Evolutionary conservation across 2,797 vertebrate species (phyloP), one percentile per base, ranked within the genome.

Genomic region (Xenentodon cancila): DNA sequence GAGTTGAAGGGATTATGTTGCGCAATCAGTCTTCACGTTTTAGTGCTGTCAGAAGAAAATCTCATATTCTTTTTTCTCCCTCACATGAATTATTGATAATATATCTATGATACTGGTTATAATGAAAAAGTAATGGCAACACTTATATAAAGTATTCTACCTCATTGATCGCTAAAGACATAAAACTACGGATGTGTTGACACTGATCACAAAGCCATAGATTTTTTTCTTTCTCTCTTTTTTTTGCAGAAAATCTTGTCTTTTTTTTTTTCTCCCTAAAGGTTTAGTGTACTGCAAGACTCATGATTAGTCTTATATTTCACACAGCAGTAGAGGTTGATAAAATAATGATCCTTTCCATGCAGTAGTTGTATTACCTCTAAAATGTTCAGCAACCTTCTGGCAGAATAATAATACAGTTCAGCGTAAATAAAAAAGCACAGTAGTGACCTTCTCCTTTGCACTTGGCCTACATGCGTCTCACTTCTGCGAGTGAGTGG

Each of bases 71-170:
- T 61, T 45, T 45, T 68, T 60, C 48, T 69, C 59, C 18, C 20
- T 73, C 4, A 9, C 17, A 60, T 91, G 43, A 82, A 88, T 90
- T 77, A 88, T 90, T 87, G 66, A 91, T 75, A 59, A 37, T 18
- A 40, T 79, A 76, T 73, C 67, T 73, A 78, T 83, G 84, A 88
- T 88, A 78, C 43, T 60, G 66, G 75, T 84, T 79, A 50, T 74
- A 72, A 88, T 89, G 53, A 88, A 90, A 86, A 80, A 81, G 64
- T 82, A 84, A 88, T 88, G 30, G 78, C 7, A 12, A 42, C 7
- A 40, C 64, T 55, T 32, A 59, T 74, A 69, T 47, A 73, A 85
- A 70, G 9, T 53, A 54, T 65, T 76, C 19, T 44, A 27, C 44
- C 55, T 69, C 46, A 51, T 25, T 80, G 84, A 84, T 81, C 72